Evolutionary conservation across 2,113 vertebrate species (phyloP).

Genomic region (Lepus europaeus): DNA sequence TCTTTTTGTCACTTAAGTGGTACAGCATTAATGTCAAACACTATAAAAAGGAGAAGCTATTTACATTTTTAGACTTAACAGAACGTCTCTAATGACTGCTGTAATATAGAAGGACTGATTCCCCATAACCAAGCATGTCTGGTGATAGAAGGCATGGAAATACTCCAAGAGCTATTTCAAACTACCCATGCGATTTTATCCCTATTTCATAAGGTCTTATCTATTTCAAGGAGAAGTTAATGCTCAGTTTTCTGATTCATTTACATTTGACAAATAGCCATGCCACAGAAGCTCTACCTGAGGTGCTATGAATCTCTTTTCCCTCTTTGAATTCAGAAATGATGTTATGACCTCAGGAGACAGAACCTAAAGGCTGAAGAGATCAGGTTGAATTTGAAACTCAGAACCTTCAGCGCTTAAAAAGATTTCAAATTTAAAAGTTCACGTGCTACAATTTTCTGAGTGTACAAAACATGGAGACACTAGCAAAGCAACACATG

Average conservation of each 20-base stretch:
- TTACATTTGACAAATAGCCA: constrained; percentile 61
- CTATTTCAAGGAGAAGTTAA: constrained; percentile 80
- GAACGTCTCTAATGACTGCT: constrained; percentile 15
- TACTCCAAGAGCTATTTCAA: constrained; percentile 65
- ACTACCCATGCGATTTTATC: constrained; percentile 48
- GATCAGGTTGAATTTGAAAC: constrained; percentile 77
- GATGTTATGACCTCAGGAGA: constrained; percentile 76
- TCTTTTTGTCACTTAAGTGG: constrained; percentile 56
- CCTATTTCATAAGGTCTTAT: constrained; percentile 67
- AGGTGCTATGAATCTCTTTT: constrained; percentile 55
- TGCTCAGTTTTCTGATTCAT: constrained; percentile 78
- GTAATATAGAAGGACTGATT: constrained; percentile 3
- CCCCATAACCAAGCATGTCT: constrained; percentile 66
- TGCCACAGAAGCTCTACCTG: constrained; percentile 63
- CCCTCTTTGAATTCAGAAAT: constrained; percentile 68
- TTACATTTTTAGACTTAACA: constrained; percentile 71
- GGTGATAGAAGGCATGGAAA: constrained; percentile 61
- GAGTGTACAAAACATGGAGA: not conserved
- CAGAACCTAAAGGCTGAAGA: constrained; percentile 76
- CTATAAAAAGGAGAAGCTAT: constrained; percentile 47
- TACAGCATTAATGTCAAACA: constrained; percentile 41
- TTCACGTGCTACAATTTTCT: constrained; percentile 39
- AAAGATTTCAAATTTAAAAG: constrained; percentile 71
- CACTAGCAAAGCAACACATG: constrained; percentile 15
- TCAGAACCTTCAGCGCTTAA: constrained; percentile 65